A percentile compares a stretch with the other conserved stretches of the same genome.
These are phyloP conservation scores for Melanotaenia parkinsoni DNA, from an alignment of 2,797 vertebrate species.

Conservation along the genomic window DNA sequence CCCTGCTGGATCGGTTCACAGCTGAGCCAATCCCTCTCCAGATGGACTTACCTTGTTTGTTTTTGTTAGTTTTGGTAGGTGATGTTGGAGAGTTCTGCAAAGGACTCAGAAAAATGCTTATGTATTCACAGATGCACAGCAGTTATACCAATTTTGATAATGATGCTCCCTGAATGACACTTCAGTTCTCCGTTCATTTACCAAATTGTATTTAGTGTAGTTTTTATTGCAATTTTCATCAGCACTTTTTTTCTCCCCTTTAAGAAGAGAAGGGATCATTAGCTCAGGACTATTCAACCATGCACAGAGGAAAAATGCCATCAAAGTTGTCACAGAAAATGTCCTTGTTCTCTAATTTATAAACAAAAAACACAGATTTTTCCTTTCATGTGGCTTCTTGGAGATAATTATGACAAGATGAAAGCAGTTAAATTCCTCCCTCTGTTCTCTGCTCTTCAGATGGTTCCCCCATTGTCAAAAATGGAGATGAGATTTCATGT, in stretches of 20 bases:
- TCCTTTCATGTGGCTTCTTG: slow-evolving; percentile 84
- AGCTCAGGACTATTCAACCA: slow-evolving; percentile 77
- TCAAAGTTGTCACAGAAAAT: slow-evolving; percentile 83
- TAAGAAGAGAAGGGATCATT: slow-evolving; percentile 78
- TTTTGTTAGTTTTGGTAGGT: slow-evolving; percentile 10
- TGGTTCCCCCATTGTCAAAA: slow-evolving; percentile 86
- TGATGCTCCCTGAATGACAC: slow-evolving; percentile 73
- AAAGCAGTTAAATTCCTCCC: slow-evolving; percentile 85
- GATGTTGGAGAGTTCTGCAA: slow-evolving; percentile 9
- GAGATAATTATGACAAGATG: slow-evolving; percentile 87
- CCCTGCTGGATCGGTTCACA: slow-evolving; percentile 46
- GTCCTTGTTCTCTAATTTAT: slow-evolving; percentile 85
- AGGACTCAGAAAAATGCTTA: slow-evolving; percentile 17
- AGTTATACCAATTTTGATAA: slow-evolving; percentile 64
- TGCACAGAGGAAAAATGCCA: slow-evolving; percentile 79
- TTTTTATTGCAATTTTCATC: slow-evolving; percentile 80
- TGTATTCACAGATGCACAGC: slow-evolving; percentile 37
- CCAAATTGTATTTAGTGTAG: slow-evolving; percentile 81
- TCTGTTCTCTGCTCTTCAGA: slow-evolving; percentile 84
- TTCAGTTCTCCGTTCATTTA: slow-evolving; percentile 68
- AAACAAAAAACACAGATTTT: slow-evolving; percentile 84
- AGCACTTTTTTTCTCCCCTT: slow-evolving; percentile 58
- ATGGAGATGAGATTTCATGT: slow-evolving; percentile 86
- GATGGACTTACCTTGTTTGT: slow-evolving; percentile 29
- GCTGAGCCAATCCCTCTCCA: slow-evolving; percentile 23